phyloP scores from a whole-genome alignment of 1,140 invertebrate genomes.

The Anoplophora glabripennis region DNA sequence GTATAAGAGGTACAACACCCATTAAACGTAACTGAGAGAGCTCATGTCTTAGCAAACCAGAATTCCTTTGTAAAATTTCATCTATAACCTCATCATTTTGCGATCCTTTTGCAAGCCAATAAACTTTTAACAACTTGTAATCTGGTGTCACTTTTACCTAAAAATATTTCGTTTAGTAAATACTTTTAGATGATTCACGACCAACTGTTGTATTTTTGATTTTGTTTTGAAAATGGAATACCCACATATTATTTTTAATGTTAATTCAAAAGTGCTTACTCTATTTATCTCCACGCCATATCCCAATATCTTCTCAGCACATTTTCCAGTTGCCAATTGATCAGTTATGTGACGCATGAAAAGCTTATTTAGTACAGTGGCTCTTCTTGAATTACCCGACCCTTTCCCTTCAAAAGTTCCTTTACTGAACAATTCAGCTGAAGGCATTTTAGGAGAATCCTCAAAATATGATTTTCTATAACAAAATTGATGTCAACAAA shows the following conservation, averaged over 20 bases:
- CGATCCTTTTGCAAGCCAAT: constrained; percentile 60
- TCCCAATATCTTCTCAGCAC: constrained; percentile 58
- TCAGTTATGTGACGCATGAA: constrained; percentile 78
- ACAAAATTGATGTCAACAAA: neutral
- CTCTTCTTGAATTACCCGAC: constrained; percentile 45
- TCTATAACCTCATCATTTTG: constrained; percentile 53
- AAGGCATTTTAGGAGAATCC: constrained; percentile 17
- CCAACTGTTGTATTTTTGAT: too few relatives aligned
- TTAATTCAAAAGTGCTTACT: constrained; percentile 43
- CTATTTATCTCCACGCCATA: constrained; percentile 65
- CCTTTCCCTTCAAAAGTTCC: constrained; percentile 20
- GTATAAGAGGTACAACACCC: constrained; percentile 66
- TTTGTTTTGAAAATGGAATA: too few relatives aligned
- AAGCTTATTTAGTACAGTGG: constrained; percentile 68
- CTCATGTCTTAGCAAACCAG: constrained; percentile 62
- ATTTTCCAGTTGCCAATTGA: constrained; percentile 65
- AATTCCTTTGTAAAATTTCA: constrained; percentile 53
- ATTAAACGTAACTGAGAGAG: constrained; percentile 65
- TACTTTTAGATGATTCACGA: too few relatives aligned
- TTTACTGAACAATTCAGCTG: constrained; percentile 19
- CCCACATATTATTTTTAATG: too few relatives aligned
- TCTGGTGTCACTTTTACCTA: constrained; percentile 63
- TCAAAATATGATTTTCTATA: constrained; percentile 30
- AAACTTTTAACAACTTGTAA: constrained; percentile 64
- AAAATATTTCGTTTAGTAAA: too few relatives aligned